These are phyloP conservation scores for Lasioglossum vierecki DNA, from an alignment of 2,888 invertebrate genomes.

Conservation along the genomic window DNA sequence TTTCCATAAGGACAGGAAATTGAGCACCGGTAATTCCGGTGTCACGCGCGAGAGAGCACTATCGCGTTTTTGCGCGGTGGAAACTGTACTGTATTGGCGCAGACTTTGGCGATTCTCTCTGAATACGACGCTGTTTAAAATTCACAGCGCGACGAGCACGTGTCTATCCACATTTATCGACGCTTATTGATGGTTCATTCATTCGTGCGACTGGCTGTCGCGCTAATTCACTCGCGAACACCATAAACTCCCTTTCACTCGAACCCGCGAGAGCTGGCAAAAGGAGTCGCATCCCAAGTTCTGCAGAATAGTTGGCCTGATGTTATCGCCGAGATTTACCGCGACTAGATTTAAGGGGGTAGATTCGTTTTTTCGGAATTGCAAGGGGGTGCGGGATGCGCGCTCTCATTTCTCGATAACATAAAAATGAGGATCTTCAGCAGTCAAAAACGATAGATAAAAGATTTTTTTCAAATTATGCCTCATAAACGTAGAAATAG, in stretches of 20 bases:
- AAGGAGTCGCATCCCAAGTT: not conserved
- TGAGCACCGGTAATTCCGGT: not conserved
- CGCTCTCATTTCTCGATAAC: no score
- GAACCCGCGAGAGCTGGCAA: not conserved
- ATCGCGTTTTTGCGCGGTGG: not conserved
- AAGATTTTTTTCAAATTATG: no score
- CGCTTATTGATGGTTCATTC: conserved; percentile 58
- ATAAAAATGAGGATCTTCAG: no score
- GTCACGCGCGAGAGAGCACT: not conserved
- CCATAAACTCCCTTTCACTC: not conserved
- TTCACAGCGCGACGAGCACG: conserved; percentile 12
- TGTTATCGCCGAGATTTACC: not conserved
- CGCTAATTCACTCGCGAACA: conserved; percentile 30
- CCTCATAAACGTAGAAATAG: no score
- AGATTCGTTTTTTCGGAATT: no score
- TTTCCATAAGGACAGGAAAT: not conserved
- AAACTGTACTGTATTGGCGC: not conserved
- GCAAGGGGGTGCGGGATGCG: no score
- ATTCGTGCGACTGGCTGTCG: conserved; percentile 35
- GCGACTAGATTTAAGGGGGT: not conserved
- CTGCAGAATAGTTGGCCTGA: not conserved
- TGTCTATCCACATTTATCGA: conserved; percentile 34
- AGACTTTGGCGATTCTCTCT: not conserved
- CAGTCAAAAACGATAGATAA: no score
- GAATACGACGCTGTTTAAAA: conserved; percentile 43